Conservation (phyloP, 2,113 vertebrate species). For the Procapra przewalskii region DNA sequence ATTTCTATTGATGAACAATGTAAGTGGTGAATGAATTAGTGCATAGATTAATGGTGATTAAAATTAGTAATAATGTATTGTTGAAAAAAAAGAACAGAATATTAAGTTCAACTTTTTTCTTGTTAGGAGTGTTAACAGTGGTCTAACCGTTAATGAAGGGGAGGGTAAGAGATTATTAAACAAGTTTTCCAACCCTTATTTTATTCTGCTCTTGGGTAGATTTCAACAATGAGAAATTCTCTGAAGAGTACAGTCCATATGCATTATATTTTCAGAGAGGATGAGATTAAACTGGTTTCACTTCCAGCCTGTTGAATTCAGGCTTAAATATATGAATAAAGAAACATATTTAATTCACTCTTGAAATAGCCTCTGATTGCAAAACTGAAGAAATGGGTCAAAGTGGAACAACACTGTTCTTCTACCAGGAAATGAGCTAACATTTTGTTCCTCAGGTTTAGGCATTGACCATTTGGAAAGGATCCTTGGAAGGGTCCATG, state of each 20-base stretch:
- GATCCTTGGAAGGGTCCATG: neutral
- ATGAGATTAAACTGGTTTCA: neutral
- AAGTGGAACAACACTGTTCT: neutral
- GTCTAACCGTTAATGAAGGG: neutral
- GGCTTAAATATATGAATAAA: neutral
- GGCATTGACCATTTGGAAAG: neutral
- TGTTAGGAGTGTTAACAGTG: neutral
- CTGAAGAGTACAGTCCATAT: neutral
- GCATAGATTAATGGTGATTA: neutral
- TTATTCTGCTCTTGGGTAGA: neutral
- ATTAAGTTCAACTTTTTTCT: neutral
- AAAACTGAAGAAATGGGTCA: neutral
- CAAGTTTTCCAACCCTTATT: neutral
- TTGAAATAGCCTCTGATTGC: neutral
- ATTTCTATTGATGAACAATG: neutral
- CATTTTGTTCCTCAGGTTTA: neutral
- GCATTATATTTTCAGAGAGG: neutral
- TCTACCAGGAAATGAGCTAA: neutral
- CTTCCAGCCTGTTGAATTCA: neutral
- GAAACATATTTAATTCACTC: neutral
- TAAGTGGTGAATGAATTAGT: neutral
- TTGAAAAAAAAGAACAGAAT: neutral
- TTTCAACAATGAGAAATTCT: neutral
- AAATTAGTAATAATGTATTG: neutral
- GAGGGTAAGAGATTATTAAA: neutral